A percentile compares a stretch with the other conserved stretches of the same genome.
These are phyloP conservation scores for Megaustenia siamemsis DNA, from an alignment of 2,888 invertebrate species.

Conservation along the genomic window DNA sequence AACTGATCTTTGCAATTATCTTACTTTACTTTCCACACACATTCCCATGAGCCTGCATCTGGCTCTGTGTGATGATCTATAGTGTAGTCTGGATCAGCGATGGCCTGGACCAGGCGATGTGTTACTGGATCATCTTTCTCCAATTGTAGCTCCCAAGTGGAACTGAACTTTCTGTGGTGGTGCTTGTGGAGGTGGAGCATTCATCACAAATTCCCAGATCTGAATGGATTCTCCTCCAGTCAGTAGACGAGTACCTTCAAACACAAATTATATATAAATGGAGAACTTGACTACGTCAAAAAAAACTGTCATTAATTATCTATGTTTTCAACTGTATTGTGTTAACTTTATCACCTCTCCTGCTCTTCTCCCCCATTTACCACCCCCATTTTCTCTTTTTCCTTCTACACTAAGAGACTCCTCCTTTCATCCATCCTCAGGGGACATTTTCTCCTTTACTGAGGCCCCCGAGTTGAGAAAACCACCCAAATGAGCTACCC, in stretches of 20 bases:
- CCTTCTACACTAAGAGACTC: no score
- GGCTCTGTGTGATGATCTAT: constrained; percentile 41
- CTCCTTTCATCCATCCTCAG: no score
- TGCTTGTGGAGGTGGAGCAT: constrained; percentile 58
- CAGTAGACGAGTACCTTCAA: constrained; percentile 83
- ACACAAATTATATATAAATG: no score
- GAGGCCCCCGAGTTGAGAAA: no score
- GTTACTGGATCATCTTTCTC: constrained; percentile 61
- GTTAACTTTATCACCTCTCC: no score
- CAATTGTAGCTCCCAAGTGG: constrained; percentile 60
- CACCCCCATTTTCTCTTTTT: no score
- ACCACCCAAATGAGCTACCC: no score
- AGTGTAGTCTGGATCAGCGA: constrained; percentile 55
- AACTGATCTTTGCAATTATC: no score
- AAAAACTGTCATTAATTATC: no score
- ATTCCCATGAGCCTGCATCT: constrained; percentile 64
- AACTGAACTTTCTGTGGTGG: constrained; percentile 70
- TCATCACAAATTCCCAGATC: constrained; percentile 85
- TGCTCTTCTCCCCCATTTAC: no score
- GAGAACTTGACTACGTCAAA: not conserved
- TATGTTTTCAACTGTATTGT: no score
- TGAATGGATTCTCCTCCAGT: constrained; percentile 96
- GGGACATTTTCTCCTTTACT: no score
- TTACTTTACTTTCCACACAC: constrained; percentile 73
- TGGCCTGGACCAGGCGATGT: constrained; percentile 59